Percentiles rank a stretch among this genome's conserved stretches.
These are phyloP conservation scores for Oophaga pumilio DNA, from an alignment of 2,113 vertebrate genomes.

Conservation along the genomic window DNA sequence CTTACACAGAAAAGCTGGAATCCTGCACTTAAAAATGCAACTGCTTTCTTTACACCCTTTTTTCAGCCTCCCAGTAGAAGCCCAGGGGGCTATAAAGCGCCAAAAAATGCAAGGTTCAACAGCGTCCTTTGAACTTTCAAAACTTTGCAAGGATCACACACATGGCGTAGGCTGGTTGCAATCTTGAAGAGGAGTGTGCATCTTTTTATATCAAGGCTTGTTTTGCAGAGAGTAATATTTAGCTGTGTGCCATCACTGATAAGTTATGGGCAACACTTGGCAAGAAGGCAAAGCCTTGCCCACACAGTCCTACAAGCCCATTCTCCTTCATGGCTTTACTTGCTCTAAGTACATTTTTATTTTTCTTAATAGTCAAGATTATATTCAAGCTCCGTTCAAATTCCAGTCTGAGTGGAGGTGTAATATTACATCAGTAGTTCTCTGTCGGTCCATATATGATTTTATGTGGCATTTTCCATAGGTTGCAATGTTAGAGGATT, in stretches of 20 bases:
- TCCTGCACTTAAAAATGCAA: no score
- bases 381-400: no score
- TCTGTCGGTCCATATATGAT: no score
- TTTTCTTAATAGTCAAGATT: background rate
- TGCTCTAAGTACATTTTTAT: background rate
- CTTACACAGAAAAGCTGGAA: no score
- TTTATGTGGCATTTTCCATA: no score
- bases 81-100: no score
- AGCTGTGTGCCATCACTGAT: background rate
- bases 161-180: background rate
- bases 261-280: background rate
- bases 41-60: no score
- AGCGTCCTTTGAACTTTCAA: background rate
- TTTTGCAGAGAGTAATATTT: constrained; percentile 16
- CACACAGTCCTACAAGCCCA: background rate
- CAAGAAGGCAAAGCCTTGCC: background rate
- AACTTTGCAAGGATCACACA: background rate
- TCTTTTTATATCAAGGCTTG: background rate
- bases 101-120: no score
- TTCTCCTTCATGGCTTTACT: background rate
- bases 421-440: no score
- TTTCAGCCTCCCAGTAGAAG: no score
- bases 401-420: no score
- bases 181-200: background rate
- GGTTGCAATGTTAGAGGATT: background rate